Base-by-base conservation (phyloP, 2,888 invertebrate genomes). In the Coleophora flavipennella region DNA sequence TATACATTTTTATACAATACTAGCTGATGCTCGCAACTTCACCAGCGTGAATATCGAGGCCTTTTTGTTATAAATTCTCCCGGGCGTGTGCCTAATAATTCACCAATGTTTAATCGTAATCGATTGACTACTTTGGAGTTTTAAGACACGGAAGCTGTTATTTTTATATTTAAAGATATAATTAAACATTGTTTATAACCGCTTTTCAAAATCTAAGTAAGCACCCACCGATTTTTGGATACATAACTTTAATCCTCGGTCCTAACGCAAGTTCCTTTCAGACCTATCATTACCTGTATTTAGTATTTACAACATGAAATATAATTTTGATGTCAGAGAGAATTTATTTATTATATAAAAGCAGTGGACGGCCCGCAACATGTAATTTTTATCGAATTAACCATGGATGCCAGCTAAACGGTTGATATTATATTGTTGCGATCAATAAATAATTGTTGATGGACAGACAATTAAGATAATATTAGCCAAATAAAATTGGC, bases 251-350 rank as follows among this genome's bases (percentile, higher is more conserved):
- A 28, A 35, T 39, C 33, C 37, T 40, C 39, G 36, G 33, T 35
- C 32, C 39, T 28, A 31, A 20, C 39, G 37, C 40, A 36, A 37
- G 32, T 20, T 34, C 34, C 40, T 42, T 43, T 39, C 46, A 43
- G 51, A 53, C 65, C 65, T 57, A 61, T 64, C 59, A 67, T 70
- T 68, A 67, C 6, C 20, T 6, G 6, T 57, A 61, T 62, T 61
- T 62, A 66, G 66, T 72, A 71, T 72, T 71, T 72, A 70, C 73
- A 68, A 70, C 61, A 61, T 67, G 67, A 67, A 70, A 67, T 65
- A 66, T 67, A 67, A 68, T 70, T 68, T 68, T 51, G 48, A 53
- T 59, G 68, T 68, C 69, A 60, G 58, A 47, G 53, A 46, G 56
- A 62, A 62, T 61, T 66, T 63, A 66, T 65, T 66, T 70, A 67